Conservation (phyloP, 2,113 vertebrate species). For the Progne subis region DNA sequence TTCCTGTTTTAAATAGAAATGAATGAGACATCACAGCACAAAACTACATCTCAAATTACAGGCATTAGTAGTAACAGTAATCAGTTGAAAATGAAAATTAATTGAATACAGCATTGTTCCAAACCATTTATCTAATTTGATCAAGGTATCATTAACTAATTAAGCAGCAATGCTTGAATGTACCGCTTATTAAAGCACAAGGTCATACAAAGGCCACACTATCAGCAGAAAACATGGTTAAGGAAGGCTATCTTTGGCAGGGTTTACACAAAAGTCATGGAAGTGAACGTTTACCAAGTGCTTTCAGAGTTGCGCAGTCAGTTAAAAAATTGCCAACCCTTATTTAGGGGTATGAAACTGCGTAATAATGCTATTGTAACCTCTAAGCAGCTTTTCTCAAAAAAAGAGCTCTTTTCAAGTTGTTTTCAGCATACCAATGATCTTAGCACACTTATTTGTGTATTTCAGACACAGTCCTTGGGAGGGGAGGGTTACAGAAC, state of each 20-base stretch:
- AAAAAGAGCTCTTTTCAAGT: background rate
- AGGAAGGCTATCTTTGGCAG: background rate
- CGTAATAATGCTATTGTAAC: background rate
- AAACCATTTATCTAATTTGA: constrained; percentile 49
- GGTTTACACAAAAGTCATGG: background rate
- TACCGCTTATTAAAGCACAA: background rate
- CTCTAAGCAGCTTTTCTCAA: background rate
- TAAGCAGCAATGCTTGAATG: background rate
- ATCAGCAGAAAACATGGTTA: background rate
- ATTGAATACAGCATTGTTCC: constrained; percentile 24
- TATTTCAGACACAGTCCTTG: background rate
- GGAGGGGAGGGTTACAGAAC: background rate
- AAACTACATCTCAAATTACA: background rate
- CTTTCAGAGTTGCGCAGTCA: background rate
- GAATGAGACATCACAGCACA: background rate
- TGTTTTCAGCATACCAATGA: background rate
- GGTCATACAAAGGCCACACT: background rate
- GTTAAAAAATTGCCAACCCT: background rate
- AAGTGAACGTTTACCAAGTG: background rate
- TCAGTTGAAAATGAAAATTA: constrained; percentile 45
- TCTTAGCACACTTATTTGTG: background rate
- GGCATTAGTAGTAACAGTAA: constrained; percentile 6
- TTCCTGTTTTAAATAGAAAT: background rate
- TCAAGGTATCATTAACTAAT: constrained; percentile 51
- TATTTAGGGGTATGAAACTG: background rate